A percentile compares a stretch with the other conserved stretches of the same genome.
Evolutionary conservation across 2,113 vertebrate species (phyloP).

Genomic region (Callipepla californica): DNA sequence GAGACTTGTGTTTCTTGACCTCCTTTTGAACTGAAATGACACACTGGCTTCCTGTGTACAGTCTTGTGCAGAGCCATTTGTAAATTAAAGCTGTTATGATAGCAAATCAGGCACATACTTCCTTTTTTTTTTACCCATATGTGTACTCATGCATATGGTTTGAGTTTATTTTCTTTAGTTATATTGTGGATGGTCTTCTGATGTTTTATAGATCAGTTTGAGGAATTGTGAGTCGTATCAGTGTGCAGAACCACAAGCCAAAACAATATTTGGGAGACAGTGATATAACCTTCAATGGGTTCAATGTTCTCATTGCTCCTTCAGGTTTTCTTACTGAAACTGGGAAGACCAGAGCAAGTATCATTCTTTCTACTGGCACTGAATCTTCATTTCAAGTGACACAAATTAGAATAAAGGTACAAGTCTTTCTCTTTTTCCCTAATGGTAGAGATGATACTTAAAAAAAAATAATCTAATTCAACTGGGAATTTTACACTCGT

Average conservation of each 20-base stretch:
- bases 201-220: not conserved
- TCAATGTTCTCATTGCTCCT: not conserved
- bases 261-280: not conserved
- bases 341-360: conserved; percentile 90
- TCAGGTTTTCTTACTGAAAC: conserved; percentile 96
- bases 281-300: not conserved
- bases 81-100: not conserved
- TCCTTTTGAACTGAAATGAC: not conserved
- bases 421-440: not conserved
- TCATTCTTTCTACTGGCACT: conserved; percentile 92
- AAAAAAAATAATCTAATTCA: not conserved
- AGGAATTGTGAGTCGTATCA: not conserved
- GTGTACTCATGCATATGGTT: not conserved
- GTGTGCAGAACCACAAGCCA: not conserved
- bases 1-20: not conserved
- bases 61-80: not conserved
- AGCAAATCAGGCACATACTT: not conserved
- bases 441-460: not conserved
- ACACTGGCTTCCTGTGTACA: not conserved
- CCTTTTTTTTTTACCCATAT: not conserved
- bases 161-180: not conserved
- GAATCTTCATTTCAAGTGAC: conserved; percentile 95
- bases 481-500: not conserved
- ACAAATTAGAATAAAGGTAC: conserved; percentile 92
- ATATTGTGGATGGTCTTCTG: not conserved